These are phyloP conservation scores for Holcopasites calliopsidis DNA, from an alignment of 1,140 invertebrate genomes.

Conservation along the genomic window DNA sequence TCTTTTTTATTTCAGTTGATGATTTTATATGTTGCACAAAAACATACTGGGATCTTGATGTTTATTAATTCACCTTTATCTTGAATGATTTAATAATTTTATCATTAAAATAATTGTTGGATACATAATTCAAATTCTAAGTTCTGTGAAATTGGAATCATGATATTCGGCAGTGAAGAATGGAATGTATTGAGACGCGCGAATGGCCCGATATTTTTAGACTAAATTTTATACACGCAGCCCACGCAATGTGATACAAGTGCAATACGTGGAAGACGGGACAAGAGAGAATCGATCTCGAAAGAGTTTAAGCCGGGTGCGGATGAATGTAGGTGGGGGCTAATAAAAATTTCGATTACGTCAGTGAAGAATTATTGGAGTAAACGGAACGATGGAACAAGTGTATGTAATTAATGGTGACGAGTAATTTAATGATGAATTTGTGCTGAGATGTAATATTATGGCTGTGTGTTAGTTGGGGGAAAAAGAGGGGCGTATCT, in stretches of 20 bases:
- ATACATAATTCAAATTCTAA: too few relatives aligned
- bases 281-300: constrained; percentile 41
- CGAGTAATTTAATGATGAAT: neutral
- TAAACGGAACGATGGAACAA: neutral
- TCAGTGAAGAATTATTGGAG: constrained; percentile 26
- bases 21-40: too few relatives aligned
- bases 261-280: neutral
- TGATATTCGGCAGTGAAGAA: too few relatives aligned
- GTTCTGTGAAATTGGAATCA: too few relatives aligned
- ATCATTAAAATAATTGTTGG: too few relatives aligned
- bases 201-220: neutral
- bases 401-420: constrained; percentile 5
- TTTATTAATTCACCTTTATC: too few relatives aligned
- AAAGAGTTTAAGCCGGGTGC: constrained; percentile 16
- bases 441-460: neutral
- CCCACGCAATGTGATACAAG: neutral
- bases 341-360: constrained; percentile 9
- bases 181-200: too few relatives aligned
- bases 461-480: too few relatives aligned
- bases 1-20: too few relatives aligned
- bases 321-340: constrained; percentile 14
- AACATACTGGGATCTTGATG: too few relatives aligned
- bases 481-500: neutral
- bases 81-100: too few relatives aligned
- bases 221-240: constrained; percentile 2